Evolutionary conservation across 37 sponge, comb jelly and placozoan species (phyloP).

Genomic region (Beroe forskalii): DNA sequence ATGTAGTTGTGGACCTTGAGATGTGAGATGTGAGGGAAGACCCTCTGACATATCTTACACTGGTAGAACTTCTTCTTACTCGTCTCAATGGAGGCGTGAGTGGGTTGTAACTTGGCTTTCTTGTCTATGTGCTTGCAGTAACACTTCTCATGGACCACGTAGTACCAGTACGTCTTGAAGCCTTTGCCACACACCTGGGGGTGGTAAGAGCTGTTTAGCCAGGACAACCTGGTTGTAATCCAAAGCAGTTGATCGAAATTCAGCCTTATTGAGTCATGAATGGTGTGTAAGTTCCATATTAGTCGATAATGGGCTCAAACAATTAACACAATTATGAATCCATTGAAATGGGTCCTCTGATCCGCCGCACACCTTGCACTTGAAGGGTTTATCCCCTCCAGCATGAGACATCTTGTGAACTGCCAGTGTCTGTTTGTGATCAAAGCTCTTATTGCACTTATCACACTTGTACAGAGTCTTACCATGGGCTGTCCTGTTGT

Average conservation of each 20-base stretch:
- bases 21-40: slow-evolving; percentile 64
- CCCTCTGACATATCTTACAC: slow-evolving; percentile 49
- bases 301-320: too few relatives aligned
- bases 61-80: slow-evolving; percentile 65
- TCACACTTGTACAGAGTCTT: slow-evolving; percentile 34
- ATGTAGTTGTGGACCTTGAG: slow-evolving; percentile 64
- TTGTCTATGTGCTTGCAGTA: slow-evolving; percentile 66
- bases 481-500: slow-evolving; percentile 29
- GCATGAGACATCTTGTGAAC: slow-evolving; percentile 65
- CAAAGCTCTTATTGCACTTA: slow-evolving; percentile 31
- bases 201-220: too few relatives aligned
- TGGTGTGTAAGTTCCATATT: too few relatives aligned
- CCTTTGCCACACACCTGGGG: slow-evolving; percentile 61
- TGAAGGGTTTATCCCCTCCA: slow-evolving; percentile 61
- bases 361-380: slow-evolving; percentile 65
- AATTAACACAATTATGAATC: too few relatives aligned
- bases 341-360: too few relatives aligned
- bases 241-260: too few relatives aligned
- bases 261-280: too few relatives aligned
- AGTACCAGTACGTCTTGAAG: slow-evolving; percentile 65
- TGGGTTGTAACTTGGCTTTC: neutral
- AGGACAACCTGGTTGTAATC: too few relatives aligned
- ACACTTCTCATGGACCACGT: slow-evolving; percentile 65
- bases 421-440: slow-evolving; percentile 60
- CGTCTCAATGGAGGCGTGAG: slow-evolving; percentile 27